phyloP scores from a whole-genome alignment of 2,888 invertebrate species.

The Drosophila mimica region DNA sequence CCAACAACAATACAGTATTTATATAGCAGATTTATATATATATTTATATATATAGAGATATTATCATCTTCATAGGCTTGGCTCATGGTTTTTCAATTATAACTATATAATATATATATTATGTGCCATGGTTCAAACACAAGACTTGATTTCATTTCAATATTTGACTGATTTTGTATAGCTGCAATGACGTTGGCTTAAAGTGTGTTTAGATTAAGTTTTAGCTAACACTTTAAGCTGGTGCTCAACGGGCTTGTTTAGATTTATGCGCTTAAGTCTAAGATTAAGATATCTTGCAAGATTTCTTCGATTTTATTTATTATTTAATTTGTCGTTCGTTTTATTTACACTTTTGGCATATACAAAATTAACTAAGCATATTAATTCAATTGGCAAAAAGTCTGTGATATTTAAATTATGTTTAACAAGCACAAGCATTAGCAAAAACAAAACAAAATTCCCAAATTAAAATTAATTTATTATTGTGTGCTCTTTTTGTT shows the following conservation, averaged over 20 bases:
- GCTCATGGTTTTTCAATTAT: conserved; percentile 69
- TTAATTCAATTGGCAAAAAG: conserved; percentile 81
- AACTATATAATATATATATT: conserved; percentile 54
- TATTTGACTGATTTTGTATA: conserved; percentile 69
- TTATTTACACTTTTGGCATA: conserved; percentile 55
- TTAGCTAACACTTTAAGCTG: conserved; percentile 9
- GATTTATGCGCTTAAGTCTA: conserved; percentile 53
- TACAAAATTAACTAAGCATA: conserved; percentile 70
- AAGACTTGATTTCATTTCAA: conserved; percentile 75
- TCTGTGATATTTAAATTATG: conserved; percentile 81
- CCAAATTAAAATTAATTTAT: conserved; percentile 61
- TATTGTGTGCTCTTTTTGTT: conserved; percentile 55
- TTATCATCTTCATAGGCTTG: conserved; percentile 69
- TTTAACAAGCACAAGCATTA: conserved; percentile 55
- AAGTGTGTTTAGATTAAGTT: conserved; percentile 9
- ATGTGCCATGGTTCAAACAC: conserved; percentile 72
- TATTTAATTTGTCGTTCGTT: conserved; percentile 21
- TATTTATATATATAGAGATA: conserved; percentile 12
- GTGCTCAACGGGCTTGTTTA: conserved; percentile 35
- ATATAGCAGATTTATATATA: conserved; percentile 40
- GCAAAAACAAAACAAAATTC: conserved; percentile 26
- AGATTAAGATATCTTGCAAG: conserved; percentile 38
- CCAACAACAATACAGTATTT: conserved; percentile 57
- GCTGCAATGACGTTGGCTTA: conserved; percentile 36
- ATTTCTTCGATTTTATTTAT: conserved; percentile 5